Evolutionary conservation across 2,113 vertebrate species (phyloP), one percentile per base, ranked within the genome.

Genomic region (Chlamydotis undulata): DNA sequence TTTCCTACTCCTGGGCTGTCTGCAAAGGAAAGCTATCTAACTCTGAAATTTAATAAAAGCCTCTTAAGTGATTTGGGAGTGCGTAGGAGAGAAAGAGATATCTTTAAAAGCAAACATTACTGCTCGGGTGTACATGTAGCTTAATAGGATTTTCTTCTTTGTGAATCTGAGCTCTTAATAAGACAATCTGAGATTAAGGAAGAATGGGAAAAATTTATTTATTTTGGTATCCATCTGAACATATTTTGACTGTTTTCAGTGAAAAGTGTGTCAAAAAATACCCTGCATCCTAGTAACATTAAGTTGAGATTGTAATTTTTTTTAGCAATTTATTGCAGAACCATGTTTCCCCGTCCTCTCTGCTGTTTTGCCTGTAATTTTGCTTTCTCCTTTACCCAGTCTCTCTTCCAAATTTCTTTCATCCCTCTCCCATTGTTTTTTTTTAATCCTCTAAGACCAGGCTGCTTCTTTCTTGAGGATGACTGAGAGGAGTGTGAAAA

Each of bases 11-110:
- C 67, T 91, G 82, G 59, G 91, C 81, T 92, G 77, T 57, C 94
- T 96, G 91, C 3, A 4, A 95, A 96, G 59, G 87, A 96, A 95
- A 96, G 93, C 91, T 87, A 92, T 92, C 94, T 93, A 96, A 93
- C 94, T 97, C 91, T 88, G 83, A 95, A 97, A 96, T 96, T 97
- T 96, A 97, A 95, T 97, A 97, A 97, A 97, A 95, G 77, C 69
- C 93, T 96, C 93, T 96, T 94, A 95, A 96, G 94, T 97, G 85
- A 94, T 97, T 97, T 97, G 85, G 93, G 96, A 97, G 83, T 68
- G 77, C 7, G 18, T 96, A 97, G 93, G 96, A 76, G 80, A 96
- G 79, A 92, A 61, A 92, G 64, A 93, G 86, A 94, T 2, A 83
- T 95, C 95, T 97, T 92, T 95, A 93, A 97, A 94, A 52, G 67